Conservation (phyloP, 2,113 vertebrate species). For the Aythya baeri region DNA sequence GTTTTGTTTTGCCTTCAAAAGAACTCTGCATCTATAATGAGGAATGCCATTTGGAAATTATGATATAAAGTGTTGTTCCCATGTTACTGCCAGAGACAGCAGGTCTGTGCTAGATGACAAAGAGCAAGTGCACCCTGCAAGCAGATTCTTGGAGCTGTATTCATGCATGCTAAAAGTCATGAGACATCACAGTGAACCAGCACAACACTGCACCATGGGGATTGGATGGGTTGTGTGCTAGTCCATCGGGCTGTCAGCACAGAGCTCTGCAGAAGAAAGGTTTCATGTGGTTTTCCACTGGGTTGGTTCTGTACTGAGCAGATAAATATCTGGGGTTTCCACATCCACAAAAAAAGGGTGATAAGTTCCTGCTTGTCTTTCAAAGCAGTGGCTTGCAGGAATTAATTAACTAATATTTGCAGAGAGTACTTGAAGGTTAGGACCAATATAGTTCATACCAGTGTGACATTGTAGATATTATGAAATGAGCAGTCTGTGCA, state of each 20-base stretch:
- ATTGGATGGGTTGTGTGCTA: neutral
- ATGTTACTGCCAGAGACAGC: conserved; percentile 4
- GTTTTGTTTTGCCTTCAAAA: conserved; percentile 8
- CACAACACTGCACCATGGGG: neutral
- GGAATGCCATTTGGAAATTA: conserved; percentile 1
- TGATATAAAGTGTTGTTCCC: conserved; percentile 19
- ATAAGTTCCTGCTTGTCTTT: neutral
- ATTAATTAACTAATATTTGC: neutral
- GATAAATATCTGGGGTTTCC: neutral
- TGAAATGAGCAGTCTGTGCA: neutral
- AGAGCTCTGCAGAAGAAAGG: neutral
- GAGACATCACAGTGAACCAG: neutral
- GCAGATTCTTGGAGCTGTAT: conserved; percentile 24
- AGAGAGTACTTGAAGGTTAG: neutral
- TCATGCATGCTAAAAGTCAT: conserved; percentile 14
- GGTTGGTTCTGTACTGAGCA: neutral
- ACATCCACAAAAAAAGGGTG: neutral
- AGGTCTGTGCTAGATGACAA: conserved; percentile 20
- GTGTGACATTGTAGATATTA: neutral
- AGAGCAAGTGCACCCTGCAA: conserved; percentile 25
- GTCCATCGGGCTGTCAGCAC: neutral
- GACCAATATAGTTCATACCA: neutral
- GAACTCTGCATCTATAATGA: neutral
- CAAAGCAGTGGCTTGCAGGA: neutral
- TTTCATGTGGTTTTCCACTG: neutral